Evolutionary conservation across 2,797 vertebrate species (phyloP).

Genomic region (Cossypha niveicapilla): DNA sequence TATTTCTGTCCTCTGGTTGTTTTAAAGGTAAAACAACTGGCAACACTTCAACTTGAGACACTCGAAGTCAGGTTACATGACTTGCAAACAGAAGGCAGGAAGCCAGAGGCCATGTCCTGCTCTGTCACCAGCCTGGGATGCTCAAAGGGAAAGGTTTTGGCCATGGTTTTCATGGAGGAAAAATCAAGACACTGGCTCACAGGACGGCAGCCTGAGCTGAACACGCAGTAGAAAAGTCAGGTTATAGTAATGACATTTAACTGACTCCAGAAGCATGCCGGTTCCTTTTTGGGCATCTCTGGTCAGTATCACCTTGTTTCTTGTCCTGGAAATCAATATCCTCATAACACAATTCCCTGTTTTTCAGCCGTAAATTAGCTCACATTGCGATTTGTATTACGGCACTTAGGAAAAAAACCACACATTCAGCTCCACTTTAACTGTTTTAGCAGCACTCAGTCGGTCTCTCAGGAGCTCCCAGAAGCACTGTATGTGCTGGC

Average conservation of each 20-base stretch:
- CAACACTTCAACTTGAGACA: not conserved
- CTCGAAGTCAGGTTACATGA: not conserved
- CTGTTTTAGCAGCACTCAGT: constrained; percentile 50
- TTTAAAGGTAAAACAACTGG: not conserved
- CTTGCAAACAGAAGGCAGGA: not conserved
- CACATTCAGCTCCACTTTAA: constrained; percentile 33
- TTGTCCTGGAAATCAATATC: constrained; percentile 11
- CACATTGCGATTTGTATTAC: constrained; percentile 43
- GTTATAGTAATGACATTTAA: not conserved
- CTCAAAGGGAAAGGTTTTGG: not conserved
- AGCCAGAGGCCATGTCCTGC: not conserved
- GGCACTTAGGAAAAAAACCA: not conserved
- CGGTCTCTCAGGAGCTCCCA: constrained; percentile 45
- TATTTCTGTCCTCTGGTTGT: not conserved
- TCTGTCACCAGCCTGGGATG: not conserved
- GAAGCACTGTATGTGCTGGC: constrained; percentile 5
- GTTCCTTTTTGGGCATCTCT: not conserved
- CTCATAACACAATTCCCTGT: not conserved
- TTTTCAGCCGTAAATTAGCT: constrained; percentile 52
- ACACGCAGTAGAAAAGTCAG: not conserved
- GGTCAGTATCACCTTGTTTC: not conserved
- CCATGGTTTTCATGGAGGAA: not conserved
- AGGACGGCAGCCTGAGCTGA: not conserved
- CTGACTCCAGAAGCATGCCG: not conserved
- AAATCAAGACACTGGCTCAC: not conserved